Percentiles rank a stretch among this genome's conserved stretches.
phyloP scores from a whole-genome alignment of 2,797 vertebrate species.

The Gymnopithys bicolor region DNA sequence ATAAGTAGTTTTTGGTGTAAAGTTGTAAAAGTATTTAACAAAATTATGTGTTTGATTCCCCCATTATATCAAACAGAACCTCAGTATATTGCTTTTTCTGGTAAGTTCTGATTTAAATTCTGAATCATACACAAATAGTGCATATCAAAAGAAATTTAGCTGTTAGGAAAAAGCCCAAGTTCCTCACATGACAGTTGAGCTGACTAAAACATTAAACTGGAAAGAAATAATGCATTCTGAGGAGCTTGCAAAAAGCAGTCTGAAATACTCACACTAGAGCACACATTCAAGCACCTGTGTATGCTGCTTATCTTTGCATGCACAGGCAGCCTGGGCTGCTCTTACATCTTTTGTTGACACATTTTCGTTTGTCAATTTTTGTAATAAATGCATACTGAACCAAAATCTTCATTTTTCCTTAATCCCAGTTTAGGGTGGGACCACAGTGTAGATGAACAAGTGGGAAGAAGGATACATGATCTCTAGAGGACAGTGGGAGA shows the following conservation, averaged over 20 bases:
- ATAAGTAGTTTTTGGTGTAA: neutral
- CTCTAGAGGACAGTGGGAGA: neutral
- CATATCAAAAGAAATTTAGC: constrained; percentile 9
- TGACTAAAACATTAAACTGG: neutral
- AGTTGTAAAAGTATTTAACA: neutral
- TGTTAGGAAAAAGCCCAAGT: neutral
- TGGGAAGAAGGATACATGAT: neutral
- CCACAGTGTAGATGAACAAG: neutral
- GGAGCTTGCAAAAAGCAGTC: neutral
- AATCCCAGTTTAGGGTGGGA: neutral
- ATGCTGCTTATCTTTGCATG: neutral
- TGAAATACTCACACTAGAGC: neutral
- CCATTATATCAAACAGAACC: neutral
- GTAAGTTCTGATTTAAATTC: constrained; percentile 15
- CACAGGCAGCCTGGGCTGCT: neutral
- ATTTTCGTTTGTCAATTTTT: neutral
- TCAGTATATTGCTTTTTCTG: neutral
- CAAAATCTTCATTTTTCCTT: neutral
- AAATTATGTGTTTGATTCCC: neutral
- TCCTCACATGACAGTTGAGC: neutral
- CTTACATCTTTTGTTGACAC: neutral
- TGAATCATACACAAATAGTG: constrained; percentile 3
- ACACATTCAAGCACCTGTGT: neutral
- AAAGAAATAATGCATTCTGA: neutral
- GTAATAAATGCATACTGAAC: neutral